Evolutionary conservation across 2,113 vertebrate species (phyloP), one percentile per base, ranked within the genome.

Genomic region (Calypte anna): DNA sequence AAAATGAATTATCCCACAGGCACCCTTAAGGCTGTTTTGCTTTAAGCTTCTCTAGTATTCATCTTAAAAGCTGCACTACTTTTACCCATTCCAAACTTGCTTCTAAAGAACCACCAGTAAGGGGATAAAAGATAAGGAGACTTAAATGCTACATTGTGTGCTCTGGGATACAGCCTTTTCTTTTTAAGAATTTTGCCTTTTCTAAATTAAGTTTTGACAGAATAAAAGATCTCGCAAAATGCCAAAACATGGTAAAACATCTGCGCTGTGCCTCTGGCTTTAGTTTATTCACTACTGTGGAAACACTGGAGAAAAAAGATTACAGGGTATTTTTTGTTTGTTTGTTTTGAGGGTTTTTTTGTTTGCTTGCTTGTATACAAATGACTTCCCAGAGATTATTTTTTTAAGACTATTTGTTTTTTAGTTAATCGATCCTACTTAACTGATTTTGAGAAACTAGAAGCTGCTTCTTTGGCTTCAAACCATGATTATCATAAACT

Each of bases 21-120:
- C 72, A n/a, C 61, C 87, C 93, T 95, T 82, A 88, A 90, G 90
- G 94, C 78, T 55, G n/a, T 91, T 85, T 66, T 86, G 51, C 55
- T 92, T 93, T 80, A 86, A 94, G 59, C 55, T 86, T 88, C 67
- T 67, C 63, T 63, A 59, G 40, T 12, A 80, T 21, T 82, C 91
- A 74, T 61, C 38, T 83, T 61, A 80, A 95, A 89, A 89, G 40
- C 54, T 88, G 18, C 43, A 77, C 53, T 21, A 38, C 10, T 92
- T 85, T 90, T 84, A 69, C 43, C 12, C 31, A 22, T 13, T 66
- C 9, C 21, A 54, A 64, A 75, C 25, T 75, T 36, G 3, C 25
- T 85, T 74, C 70, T 73, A 80, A 94, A 73, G 10, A 13, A 54
- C 24, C 9, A 62, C 30, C 54, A 43, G 11, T 38, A 94, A 55